phyloP scores from a whole-genome alignment of 2,113 vertebrate genomes.

The Ptychochromis oligacanthus region DNA sequence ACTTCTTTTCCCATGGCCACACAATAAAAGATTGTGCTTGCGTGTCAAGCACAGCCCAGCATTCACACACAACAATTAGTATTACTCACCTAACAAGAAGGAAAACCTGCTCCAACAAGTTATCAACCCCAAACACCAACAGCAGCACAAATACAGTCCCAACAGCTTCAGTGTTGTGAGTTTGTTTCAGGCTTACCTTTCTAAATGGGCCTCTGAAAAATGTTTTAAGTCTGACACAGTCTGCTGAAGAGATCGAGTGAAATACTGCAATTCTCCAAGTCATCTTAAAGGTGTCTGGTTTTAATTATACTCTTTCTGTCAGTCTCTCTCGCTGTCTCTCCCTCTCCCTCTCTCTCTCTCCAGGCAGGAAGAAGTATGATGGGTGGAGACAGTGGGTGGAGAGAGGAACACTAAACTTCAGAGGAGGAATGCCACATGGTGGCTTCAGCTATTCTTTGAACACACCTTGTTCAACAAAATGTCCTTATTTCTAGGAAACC shows the following conservation, averaged over 20 bases:
- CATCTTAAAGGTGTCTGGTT: constrained; percentile 36
- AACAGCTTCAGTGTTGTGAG: background rate
- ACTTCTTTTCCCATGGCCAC: background rate
- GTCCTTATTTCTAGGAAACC: background rate
- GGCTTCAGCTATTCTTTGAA: constrained; percentile 6
- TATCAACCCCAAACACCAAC: constrained; percentile 17
- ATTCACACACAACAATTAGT: constrained; percentile 9
- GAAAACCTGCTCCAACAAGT: constrained; percentile 59
- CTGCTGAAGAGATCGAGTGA: background rate
- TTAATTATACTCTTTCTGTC: constrained; percentile 1
- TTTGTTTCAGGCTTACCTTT: constrained; percentile 43
- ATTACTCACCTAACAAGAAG: constrained; percentile 33
- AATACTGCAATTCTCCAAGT: background rate
- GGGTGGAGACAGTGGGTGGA: constrained; percentile 66
- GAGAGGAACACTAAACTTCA: constrained; percentile 21
- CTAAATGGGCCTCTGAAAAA: background rate
- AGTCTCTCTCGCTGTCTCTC: background rate
- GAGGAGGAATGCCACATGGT: constrained; percentile 6
- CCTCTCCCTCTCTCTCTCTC: background rate
- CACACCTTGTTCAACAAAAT: background rate
- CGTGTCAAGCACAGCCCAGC: background rate
- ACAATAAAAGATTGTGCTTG: background rate
- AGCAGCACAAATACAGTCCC: background rate
- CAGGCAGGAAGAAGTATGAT: constrained; percentile 7
- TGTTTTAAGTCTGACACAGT: background rate